These are phyloP conservation scores for Tachystola acroxantha DNA, from an alignment of 2,888 invertebrate genomes.

Conservation along the genomic window DNA sequence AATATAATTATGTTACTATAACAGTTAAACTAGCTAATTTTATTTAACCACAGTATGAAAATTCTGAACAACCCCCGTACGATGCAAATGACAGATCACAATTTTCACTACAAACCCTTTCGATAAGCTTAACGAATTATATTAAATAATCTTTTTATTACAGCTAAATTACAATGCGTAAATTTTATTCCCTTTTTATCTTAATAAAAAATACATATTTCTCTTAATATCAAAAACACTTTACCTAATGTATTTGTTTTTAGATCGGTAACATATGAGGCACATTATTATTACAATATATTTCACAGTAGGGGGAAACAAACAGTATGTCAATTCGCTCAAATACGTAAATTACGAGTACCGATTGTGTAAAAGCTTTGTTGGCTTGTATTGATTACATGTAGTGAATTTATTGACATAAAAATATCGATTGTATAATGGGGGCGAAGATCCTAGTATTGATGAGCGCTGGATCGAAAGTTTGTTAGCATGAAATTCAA, in stretches of 20 bases:
- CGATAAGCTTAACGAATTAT: conserved; percentile 73
- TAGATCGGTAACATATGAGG: conserved; percentile 73
- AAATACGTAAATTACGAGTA: no score
- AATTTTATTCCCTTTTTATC: conserved; percentile 53
- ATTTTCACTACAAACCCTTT: conserved; percentile 49
- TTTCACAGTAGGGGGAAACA: background rate
- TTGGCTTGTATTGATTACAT: no score
- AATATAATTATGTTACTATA: no score
- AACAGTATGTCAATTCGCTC: background rate
- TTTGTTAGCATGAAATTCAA: no score
- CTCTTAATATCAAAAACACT: conserved; percentile 70
- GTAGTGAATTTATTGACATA: no score
- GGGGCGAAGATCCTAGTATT: no score
- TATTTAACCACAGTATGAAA: no score
- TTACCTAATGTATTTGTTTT: conserved; percentile 59
- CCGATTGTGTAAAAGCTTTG: no score
- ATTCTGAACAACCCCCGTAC: conserved; percentile 8
- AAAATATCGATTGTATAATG: no score
- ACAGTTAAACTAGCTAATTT: no score
- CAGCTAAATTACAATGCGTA: conserved; percentile 71
- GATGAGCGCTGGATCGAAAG: no score
- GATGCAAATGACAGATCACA: conserved; percentile 40
- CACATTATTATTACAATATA: conserved; percentile 55
- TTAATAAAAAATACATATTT: conserved; percentile 72
- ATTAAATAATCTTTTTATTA: conserved; percentile 62